Percentiles rank a stretch among this genome's conserved stretches.
These are phyloP conservation scores for Diorhabda carinulata DNA, from an alignment of 1,140 invertebrate species.

Conservation along the genomic window DNA sequence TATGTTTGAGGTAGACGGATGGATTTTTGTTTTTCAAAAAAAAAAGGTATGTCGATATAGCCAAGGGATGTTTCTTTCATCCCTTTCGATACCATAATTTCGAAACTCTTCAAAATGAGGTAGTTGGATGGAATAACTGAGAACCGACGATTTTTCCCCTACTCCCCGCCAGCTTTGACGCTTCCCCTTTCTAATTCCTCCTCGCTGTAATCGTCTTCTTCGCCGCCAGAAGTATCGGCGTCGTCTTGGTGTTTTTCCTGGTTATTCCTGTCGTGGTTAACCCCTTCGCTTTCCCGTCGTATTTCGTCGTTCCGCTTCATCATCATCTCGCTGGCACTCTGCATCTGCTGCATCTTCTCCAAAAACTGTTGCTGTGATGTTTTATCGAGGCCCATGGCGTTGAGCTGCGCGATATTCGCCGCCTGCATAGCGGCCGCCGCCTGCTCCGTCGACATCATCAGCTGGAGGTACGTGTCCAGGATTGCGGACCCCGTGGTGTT, in stretches of 20 bases:
- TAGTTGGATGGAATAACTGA: conserved; percentile 49
- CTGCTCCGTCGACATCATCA: conserved; percentile 46
- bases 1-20: conserved; percentile 43
- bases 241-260: conserved; percentile 38
- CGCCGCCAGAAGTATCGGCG: conserved; percentile 41
- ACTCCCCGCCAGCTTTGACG: conserved; percentile 44
- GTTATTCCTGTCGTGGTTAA: conserved; percentile 37
- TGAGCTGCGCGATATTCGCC: conserved; percentile 66
- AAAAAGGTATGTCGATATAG: conserved; percentile 8
- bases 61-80: conserved; percentile 13
- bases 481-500: conserved; percentile 68
- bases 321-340: conserved; percentile 43
- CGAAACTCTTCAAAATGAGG: conserved; percentile 39
- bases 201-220: conserved; percentile 47
- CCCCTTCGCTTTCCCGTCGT: conserved; percentile 37
- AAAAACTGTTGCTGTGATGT: conserved; percentile 58
- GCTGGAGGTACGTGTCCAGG: conserved; percentile 78
- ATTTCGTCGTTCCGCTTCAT: conserved; percentile 45
- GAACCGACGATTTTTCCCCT: conserved; percentile 30
- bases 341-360: conserved; percentile 57
- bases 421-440: conserved; percentile 47
- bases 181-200: conserved; percentile 44
- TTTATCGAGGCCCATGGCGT: conserved; percentile 61
- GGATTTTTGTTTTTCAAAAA: conserved; percentile 32
- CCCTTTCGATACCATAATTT: conserved; percentile 30